phyloP scores from a whole-genome alignment of 2,113 vertebrate genomes.

The Ammospiza nelsoni region DNA sequence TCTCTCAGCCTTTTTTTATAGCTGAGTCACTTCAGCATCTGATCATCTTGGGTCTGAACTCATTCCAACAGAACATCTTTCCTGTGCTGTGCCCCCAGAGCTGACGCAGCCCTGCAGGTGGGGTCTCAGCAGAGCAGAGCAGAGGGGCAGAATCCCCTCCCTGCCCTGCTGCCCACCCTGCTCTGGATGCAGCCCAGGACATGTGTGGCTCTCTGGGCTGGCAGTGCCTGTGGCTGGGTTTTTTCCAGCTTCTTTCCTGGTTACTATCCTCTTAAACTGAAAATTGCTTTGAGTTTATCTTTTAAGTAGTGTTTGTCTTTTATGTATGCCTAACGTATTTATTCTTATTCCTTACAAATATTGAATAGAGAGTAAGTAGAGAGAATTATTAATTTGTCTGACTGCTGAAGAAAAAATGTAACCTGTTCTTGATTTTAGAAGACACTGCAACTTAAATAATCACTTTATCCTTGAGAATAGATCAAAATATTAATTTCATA shows the following conservation, averaged over 20 bases:
- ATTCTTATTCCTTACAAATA: background rate
- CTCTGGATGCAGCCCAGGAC: background rate
- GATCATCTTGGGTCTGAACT: background rate
- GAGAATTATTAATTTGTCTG: background rate
- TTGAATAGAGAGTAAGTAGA: background rate
- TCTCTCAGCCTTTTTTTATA: background rate
- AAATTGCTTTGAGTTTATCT: background rate
- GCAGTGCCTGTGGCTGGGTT: fast-evolving
- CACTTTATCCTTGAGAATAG: background rate
- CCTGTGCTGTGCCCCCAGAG: background rate
- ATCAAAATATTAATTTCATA: background rate
- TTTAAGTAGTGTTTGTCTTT: background rate
- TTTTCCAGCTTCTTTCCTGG: background rate
- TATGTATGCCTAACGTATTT: background rate
- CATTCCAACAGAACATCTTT: background rate
- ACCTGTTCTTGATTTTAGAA: background rate
- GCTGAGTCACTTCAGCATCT: background rate
- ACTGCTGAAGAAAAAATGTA: background rate
- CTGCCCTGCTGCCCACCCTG: background rate
- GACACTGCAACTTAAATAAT: background rate
- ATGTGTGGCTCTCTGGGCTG: background rate
- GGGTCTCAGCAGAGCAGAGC: background rate
- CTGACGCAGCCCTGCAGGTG: background rate
- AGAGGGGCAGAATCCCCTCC: background rate
- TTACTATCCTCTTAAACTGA: background rate